phyloP scores from a whole-genome alignment of 2,113 vertebrate species.

The Apteryx owenii region DNA sequence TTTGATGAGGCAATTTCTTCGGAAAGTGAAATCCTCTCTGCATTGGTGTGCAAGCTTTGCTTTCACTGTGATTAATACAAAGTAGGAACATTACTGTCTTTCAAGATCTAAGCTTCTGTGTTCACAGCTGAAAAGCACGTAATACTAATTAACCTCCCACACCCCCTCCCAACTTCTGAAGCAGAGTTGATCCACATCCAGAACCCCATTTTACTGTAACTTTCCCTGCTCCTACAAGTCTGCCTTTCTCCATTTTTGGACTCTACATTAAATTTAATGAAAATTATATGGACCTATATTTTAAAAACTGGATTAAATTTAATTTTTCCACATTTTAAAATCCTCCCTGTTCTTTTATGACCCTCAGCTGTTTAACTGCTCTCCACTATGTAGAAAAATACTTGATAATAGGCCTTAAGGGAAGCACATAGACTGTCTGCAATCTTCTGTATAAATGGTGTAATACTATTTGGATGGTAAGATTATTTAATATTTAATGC shows the following conservation, averaged over 20 bases:
- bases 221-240: neutral
- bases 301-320: neutral
- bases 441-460: neutral
- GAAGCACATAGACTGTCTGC: neutral
- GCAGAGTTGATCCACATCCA: neutral
- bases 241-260: neutral
- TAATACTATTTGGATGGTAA: neutral
- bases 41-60: neutral
- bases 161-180: neutral
- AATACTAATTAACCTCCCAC: neutral
- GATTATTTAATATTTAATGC: neutral
- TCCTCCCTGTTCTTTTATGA: neutral
- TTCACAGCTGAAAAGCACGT: neutral
- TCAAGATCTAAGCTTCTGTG: neutral
- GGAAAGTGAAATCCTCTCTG: neutral
- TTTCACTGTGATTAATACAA: neutral
- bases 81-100: neutral
- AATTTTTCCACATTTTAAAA: neutral
- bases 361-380: neutral
- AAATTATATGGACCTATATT: neutral
- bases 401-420: neutral
- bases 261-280: neutral
- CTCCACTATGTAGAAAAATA: neutral
- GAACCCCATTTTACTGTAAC: neutral
- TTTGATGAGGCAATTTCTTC: neutral